Conservation (phyloP, 2,113 vertebrate species). For the Trichechus manatus region DNA sequence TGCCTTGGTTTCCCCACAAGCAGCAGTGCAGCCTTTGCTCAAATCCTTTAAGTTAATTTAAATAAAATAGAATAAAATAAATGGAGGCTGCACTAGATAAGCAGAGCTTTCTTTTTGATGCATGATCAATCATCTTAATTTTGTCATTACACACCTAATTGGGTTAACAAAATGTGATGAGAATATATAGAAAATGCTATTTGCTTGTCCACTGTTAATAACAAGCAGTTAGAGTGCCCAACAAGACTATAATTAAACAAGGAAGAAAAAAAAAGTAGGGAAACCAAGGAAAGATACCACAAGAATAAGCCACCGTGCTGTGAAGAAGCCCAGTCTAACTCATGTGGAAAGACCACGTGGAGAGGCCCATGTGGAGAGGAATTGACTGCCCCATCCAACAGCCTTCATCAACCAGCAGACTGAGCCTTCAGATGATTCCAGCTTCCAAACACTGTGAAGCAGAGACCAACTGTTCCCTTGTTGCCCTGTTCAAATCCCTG, state of each 20-base stretch:
- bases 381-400: no score
- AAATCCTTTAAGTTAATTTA: no score
- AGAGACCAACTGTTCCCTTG: neutral
- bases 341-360: fast-evolving
- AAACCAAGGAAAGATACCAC: neutral
- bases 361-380: neutral
- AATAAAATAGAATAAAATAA: no score
- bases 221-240: neutral
- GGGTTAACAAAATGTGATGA: no score
- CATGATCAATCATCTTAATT: neutral
- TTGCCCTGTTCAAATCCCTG: neutral
- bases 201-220: neutral
- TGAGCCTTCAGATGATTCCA: neutral
- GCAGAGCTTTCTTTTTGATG: neutral
- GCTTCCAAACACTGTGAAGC: neutral
- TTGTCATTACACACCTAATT: neutral
- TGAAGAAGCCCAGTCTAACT: neutral
- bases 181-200: neutral
- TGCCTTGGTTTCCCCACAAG: neutral
- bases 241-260: neutral
- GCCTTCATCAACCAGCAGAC: neutral
- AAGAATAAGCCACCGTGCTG: neutral
- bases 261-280: neutral
- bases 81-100: neutral
- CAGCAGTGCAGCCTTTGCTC: neutral